phyloP scores from a whole-genome alignment of 2,888 invertebrate genomes.

The Mechanitis mazaeus region DNA sequence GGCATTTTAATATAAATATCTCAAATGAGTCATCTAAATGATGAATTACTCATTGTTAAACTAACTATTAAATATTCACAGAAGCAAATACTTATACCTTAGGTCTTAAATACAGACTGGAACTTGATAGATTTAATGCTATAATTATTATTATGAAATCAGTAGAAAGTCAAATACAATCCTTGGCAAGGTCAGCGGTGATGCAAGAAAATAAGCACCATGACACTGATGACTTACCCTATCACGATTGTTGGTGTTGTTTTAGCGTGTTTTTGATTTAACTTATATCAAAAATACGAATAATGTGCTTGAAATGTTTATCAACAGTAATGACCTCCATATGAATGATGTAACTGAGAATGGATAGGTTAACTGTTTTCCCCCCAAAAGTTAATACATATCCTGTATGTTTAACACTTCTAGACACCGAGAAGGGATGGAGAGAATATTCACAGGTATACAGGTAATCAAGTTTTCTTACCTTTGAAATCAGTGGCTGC shows the following conservation, averaged over 20 bases:
- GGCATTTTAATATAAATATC: no score
- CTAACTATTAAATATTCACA: no score
- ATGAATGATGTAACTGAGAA: conserved; percentile 61
- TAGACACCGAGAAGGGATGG: neutral
- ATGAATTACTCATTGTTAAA: no score
- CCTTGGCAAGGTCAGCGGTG: conserved; percentile 48
- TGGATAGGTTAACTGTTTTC: conserved; percentile 68
- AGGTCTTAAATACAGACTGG: neutral
- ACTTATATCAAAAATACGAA: conserved; percentile 23
- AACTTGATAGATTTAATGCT: neutral
- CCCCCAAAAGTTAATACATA: conserved; percentile 58
- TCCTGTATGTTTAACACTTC: conserved; percentile 5
- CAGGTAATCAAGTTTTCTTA: conserved; percentile 34
- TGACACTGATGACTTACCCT: neutral
- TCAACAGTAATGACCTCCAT: conserved; percentile 71
- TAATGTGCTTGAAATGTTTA: conserved; percentile 61
- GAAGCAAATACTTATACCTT: no score
- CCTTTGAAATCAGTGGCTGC: conserved; percentile 61
- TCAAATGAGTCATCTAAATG: no score
- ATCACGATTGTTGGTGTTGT: conserved; percentile 10
- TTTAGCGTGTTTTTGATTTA: neutral
- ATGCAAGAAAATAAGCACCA: conserved; percentile 38
- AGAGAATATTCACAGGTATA: conserved; percentile 12
- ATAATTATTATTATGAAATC: conserved; percentile 23
- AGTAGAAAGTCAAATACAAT: conserved; percentile 52